Evolutionary conservation across 1,140 invertebrate species (phyloP).

Genomic region (Anthonomus grandis): DNA sequence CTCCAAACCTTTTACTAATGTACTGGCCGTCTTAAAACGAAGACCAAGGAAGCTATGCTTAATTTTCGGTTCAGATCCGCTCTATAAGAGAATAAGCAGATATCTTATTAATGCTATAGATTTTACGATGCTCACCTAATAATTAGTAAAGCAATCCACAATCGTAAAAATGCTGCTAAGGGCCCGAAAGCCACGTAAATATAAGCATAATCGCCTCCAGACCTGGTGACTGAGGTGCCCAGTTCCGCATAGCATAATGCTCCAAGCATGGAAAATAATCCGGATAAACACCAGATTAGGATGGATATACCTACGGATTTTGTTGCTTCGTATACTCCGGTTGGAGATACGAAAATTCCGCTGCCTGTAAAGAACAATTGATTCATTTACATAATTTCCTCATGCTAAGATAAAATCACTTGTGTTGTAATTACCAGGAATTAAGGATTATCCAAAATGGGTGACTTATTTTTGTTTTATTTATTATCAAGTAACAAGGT

Average conservation of each 20-base stretch:
- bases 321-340: conserved; percentile 64
- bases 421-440: too few species aligned
- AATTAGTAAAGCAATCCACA: conserved; percentile 85
- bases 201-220: conserved; percentile 87
- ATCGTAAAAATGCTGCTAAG: conserved; percentile 79
- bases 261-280: conserved; percentile 67
- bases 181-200: conserved; percentile 83
- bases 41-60: too few species aligned
- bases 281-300: conserved; percentile 70
- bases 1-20: too few species aligned
- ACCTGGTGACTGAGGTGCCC: conserved; percentile 74
- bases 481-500: too few species aligned
- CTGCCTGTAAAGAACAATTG: conserved; percentile 64
- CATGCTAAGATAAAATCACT: too few species aligned
- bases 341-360: conserved; percentile 79
- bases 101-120: too few species aligned
- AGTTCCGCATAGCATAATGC: conserved; percentile 84
- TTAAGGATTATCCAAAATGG: too few species aligned
- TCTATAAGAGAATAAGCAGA: too few species aligned
- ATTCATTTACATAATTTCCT: too few species aligned
- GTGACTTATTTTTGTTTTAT: too few species aligned
- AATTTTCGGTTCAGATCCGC: too few species aligned
- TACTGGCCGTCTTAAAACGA: too few species aligned
- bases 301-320: conserved; percentile 66
- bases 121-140: conserved; percentile 55